These are phyloP conservation scores for Cryptocephalus primarius DNA, from an alignment of 2,888 invertebrate genomes.

Conservation along the genomic window DNA sequence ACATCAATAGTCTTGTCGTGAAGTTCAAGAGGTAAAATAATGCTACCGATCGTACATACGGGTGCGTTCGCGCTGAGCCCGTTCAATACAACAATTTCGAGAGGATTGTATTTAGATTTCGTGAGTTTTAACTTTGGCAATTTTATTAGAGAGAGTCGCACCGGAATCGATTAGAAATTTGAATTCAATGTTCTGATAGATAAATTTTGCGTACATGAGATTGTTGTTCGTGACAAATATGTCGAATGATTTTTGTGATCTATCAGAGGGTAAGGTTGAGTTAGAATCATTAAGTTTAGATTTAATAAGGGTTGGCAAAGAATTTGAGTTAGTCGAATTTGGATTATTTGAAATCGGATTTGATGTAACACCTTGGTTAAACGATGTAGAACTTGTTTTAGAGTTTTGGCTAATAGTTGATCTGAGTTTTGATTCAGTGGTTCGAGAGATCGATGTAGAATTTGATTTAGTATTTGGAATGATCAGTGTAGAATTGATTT, in stretches of 20 bases:
- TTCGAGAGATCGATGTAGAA: too few relatives aligned
- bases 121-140: constrained; percentile 1
- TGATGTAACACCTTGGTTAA: too few relatives aligned
- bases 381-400: too few relatives aligned
- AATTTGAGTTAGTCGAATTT: background rate
- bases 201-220: too few relatives aligned
- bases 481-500: too few relatives aligned
- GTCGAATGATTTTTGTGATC: background rate
- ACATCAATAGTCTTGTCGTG: constrained; percentile 2
- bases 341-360: too few relatives aligned
- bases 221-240: background rate
- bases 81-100: constrained; percentile 4
- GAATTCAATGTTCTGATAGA: background rate
- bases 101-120: background rate
- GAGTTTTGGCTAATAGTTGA: background rate
- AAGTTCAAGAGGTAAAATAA: constrained; percentile 3
- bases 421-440: too few relatives aligned
- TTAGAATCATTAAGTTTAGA: background rate
- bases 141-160: background rate
- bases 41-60: constrained; percentile 7
- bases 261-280: background rate
- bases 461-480: too few relatives aligned
- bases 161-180: background rate
- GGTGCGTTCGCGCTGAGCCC: constrained; percentile 5
- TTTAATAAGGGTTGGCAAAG: too few relatives aligned